Evolutionary conservation across 2,797 vertebrate species (phyloP), one percentile per base, ranked within the genome.

Genomic region (Pygocentrus nattereri): DNA sequence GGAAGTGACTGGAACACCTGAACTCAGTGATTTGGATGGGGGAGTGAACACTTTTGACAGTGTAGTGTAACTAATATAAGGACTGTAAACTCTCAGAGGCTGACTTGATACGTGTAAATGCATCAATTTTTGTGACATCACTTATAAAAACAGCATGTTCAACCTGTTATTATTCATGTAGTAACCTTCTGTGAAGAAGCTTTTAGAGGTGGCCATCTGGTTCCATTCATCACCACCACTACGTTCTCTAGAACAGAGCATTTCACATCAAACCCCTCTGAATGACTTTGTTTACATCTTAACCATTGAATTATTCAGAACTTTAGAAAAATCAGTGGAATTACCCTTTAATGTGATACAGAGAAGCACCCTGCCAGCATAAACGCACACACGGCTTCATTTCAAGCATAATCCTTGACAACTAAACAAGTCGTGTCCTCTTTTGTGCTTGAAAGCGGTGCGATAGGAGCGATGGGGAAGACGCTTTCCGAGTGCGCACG

Each of bases 361-460:
- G 68, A 41, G 52, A 44, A 75, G 80, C 72, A 79, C 21, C 44
- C 21, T 15, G 30, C 11, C 25, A 54, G 27, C 50, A 19, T 71
- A 23, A 38, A 59, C 84, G 78, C 85, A 30, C 65, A 70, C 74
- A 76, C 68, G 71, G 25, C n/a, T 25, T 79, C 76, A 75, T 79
- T 72, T 80, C 58, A 23, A 61, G 62, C 50, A 62, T 58, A 62
- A 27, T 56, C n/a, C 52, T 67, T 77, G 64, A 56, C 56, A 75
- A 70, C 44, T 64, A 58, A 65, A 69, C 76, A 65, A 83, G 82
- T 81, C 75, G 58, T 59, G 49, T 80, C 69, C 11, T 78, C 69
- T n/a, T 76, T 72, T 79, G 3, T 74, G 49, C 82, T 81, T 84
- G 82, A 84, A 85, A 87, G 84, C 84, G 83, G 90, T 80, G 79